phyloP scores from a whole-genome alignment of 2,113 vertebrate genomes.

The Phaethornis superciliosus region DNA sequence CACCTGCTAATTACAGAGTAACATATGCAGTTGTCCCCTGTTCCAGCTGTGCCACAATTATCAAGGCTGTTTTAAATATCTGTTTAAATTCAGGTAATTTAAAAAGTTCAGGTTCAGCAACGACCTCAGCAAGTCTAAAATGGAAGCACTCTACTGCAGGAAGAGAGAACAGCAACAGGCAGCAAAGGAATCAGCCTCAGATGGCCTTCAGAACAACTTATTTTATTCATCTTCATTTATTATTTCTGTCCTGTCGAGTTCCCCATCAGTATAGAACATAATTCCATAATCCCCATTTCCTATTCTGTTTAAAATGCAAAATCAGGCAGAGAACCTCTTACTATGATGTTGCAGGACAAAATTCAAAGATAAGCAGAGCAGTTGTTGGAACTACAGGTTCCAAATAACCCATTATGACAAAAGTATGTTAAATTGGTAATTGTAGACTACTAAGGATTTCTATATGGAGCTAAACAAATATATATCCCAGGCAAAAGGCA shows the following conservation, averaged over 20 bases:
- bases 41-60: background rate
- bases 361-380: background rate
- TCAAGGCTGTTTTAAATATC: background rate
- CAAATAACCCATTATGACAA: background rate
- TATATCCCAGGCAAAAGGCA: background rate
- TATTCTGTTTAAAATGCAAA: background rate
- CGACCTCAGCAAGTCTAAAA: background rate
- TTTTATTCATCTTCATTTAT: background rate
- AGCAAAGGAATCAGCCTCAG: background rate
- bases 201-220: background rate
- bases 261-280: background rate
- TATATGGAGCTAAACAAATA: background rate
- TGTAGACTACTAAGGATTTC: background rate
- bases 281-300: background rate
- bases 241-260: background rate
- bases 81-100: background rate
- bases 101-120: background rate
- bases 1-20: background rate
- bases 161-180: background rate
- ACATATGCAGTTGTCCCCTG: background rate
- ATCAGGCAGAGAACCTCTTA: background rate
- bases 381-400: background rate
- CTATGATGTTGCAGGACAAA: background rate
- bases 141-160: background rate
- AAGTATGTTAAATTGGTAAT: background rate